phyloP scores from a whole-genome alignment of 2,113 vertebrate genomes.

The Centropristis striata region DNA sequence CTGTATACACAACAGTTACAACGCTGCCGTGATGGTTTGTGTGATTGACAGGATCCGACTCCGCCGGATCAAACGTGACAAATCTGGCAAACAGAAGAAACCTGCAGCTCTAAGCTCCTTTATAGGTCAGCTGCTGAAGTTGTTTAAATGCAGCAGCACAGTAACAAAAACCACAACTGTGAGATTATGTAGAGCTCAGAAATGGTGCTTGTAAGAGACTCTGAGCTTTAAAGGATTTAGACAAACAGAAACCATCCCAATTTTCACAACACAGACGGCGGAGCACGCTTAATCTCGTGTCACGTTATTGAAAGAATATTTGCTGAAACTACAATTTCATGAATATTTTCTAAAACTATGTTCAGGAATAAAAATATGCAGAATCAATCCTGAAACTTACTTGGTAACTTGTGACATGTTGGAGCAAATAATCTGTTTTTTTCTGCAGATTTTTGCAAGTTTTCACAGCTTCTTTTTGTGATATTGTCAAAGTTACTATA shows the following conservation, averaged over 20 bases:
- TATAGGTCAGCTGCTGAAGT: background rate
- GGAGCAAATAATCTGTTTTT: background rate
- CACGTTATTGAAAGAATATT: background rate
- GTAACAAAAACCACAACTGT: background rate
- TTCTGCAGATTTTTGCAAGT: background rate
- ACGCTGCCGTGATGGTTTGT: background rate
- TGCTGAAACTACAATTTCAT: background rate
- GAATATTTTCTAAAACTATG: background rate
- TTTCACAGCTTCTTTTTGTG: background rate
- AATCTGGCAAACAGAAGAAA: background rate
- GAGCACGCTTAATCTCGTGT: background rate
- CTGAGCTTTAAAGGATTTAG: conserved; percentile 13
- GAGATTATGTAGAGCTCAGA: conserved; percentile 11
- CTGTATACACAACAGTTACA: background rate
- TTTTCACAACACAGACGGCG: background rate
- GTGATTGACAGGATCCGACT: background rate
- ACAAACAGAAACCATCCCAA: conserved; percentile 1
- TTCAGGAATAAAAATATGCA: background rate
- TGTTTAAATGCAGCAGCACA: background rate
- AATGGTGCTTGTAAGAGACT: background rate
- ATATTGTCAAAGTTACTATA: background rate
- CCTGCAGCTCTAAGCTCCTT: background rate
- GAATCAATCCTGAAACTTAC: background rate
- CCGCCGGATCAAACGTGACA: background rate
- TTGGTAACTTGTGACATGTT: background rate